Base-by-base conservation (phyloP, 35 echinoderm and acorn worm species). In the Anneissia japonica region DNA sequence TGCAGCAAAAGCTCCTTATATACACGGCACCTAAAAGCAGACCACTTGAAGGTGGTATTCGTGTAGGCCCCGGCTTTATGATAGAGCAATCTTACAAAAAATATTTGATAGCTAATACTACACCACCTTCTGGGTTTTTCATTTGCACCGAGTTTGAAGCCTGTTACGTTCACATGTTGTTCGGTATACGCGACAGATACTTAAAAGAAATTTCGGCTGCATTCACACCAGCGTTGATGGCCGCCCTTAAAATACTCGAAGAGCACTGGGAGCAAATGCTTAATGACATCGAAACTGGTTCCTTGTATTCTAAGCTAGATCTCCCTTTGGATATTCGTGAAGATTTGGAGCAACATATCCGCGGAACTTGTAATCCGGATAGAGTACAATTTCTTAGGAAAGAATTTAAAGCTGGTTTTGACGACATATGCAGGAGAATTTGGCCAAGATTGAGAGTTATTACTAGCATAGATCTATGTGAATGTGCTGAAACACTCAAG, bases 321-420 rank as follows among this genome's bases (percentile, higher is more conserved):
- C 38, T 81, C 3, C 79, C 35, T 28, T 3, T 16, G 3, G 36
- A 81, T 9, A n/a, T 81, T 12, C 79, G 36, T 0, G 16, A 6
- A 81, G 37, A 81, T 4, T 0, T 81, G 26, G 30, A 81, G 3
- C 0, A 1, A 5, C 7, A 33, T 4, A n/a, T 26, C 3, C 51
- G 90, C 30, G 72, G 35, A 30, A 73, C 64, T 21, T 85, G 81
- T 85, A 82, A 81, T 23, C 91, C 85, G 30, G 81, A 90, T 32
- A 87, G 95, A 29, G 91, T 88, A 12, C 26, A 35, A 28, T 74
- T 93, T 39, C 79, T 97, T 6, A 55, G 77, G 74, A 16, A 4
- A 31, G 88, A 93, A 84, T 97, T 93, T 79, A 37, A 84, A 31
- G 91, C 85, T 30, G 95, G 95, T 5, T 97, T 93, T 77, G 74